Conservation (phyloP, 2,888 invertebrate genomes). For the Philopedon plagiatum region DNA sequence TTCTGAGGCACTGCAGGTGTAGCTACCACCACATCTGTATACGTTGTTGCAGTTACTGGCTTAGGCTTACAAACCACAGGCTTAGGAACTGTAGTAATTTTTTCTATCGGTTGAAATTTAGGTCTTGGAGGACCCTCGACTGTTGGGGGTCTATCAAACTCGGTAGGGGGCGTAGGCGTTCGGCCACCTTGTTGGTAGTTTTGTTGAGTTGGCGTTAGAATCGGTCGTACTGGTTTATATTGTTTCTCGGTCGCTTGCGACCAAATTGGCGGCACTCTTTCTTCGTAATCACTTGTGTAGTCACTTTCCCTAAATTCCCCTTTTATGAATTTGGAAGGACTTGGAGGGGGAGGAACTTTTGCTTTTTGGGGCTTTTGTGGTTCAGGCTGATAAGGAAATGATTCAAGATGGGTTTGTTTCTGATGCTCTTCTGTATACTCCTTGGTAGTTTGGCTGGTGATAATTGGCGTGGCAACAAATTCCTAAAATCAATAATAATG, state of each 20-base stretch:
- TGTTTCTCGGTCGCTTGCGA: slow-evolving; percentile 72
- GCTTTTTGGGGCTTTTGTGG: slow-evolving; percentile 63
- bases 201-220: slow-evolving; percentile 71
- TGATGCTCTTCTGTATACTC: slow-evolving; percentile 63
- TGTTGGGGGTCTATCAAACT: slow-evolving; percentile 72
- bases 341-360: slow-evolving; percentile 71
- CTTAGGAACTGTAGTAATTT: slow-evolving; percentile 67
- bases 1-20: slow-evolving; percentile 57
- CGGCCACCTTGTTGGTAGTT: slow-evolving; percentile 68
- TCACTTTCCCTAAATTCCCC: slow-evolving; percentile 79
- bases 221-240: slow-evolving; percentile 74
- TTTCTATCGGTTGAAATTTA: slow-evolving; percentile 75
- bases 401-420: slow-evolving; percentile 62
- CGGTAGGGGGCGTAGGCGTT: slow-evolving; percentile 73
- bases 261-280: slow-evolving; percentile 76
- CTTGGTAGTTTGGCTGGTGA: slow-evolving; percentile 68
- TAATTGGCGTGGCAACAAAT: slow-evolving; percentile 70
- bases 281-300: slow-evolving; percentile 81
- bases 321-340: slow-evolving; percentile 78
- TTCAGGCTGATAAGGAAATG: slow-evolving; percentile 69
- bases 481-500: slow-evolving; percentile 67
- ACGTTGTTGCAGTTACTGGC: slow-evolving; percentile 67
- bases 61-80: slow-evolving; percentile 72
- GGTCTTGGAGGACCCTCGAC: slow-evolving; percentile 69
- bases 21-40: slow-evolving; percentile 62